These are phyloP conservation scores for Acrossocheilus fasciatus DNA, from an alignment of 2,797 vertebrate genomes.

Conservation along the genomic window DNA sequence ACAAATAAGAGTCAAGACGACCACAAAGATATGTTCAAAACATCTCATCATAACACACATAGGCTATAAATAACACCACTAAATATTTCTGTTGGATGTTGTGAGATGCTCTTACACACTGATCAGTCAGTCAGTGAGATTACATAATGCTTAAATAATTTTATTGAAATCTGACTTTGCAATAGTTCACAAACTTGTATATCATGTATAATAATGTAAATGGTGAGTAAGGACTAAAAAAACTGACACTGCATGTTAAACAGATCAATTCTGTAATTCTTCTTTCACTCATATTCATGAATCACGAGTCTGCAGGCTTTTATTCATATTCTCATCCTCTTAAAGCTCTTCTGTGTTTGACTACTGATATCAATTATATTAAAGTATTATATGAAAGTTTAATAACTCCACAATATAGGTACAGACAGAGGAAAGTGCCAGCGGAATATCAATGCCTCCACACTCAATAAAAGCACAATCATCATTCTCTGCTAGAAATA, in stretches of 20 bases:
- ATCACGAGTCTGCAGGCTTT: neutral
- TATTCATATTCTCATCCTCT: slow-evolving; percentile 14
- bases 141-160: neutral
- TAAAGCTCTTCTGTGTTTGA: neutral
- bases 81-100: neutral
- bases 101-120: neutral
- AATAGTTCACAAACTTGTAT: neutral
- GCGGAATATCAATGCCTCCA: neutral
- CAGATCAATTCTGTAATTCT: neutral
- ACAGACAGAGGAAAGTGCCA: neutral
- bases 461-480: neutral
- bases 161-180: neutral
- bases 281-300: slow-evolving; percentile 2
- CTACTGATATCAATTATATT: slow-evolving; percentile 20
- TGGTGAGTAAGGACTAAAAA: neutral
- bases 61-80: neutral
- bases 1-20: neutral
- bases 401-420: slow-evolving; percentile 5
- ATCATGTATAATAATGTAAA: neutral
- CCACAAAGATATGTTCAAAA: neutral
- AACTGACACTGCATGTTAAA: neutral
- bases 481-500: neutral
- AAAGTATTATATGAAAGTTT: slow-evolving; percentile 8
- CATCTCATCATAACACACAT: neutral
- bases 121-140: neutral